Percentiles rank a stretch among this genome's conserved stretches.
Evolutionary conservation across 2,888 invertebrate genomes (phyloP).

Genomic region (Thelaira solivaga): DNA sequence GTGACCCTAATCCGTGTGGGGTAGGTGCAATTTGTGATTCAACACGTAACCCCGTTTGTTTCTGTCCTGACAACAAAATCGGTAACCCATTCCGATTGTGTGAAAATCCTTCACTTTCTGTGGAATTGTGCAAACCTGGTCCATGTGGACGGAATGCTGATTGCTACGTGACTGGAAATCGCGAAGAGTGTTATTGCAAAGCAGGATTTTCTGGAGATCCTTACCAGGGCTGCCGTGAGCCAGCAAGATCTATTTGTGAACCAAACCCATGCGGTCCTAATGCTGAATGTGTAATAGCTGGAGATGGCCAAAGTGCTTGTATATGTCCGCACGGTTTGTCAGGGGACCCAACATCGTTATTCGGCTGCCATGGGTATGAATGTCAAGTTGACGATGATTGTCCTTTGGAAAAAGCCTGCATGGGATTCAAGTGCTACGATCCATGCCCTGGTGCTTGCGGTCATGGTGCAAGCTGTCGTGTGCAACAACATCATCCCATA

Average conservation of each 20-base stretch:
- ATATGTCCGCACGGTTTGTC: slow-evolving; percentile 85
- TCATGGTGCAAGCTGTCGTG: slow-evolving; percentile 84
- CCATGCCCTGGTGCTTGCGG: slow-evolving; percentile 91
- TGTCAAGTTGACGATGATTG: slow-evolving; percentile 90
- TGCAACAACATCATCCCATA: slow-evolving; percentile 87
- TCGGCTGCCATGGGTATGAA: slow-evolving; percentile 87
- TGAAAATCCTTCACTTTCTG: slow-evolving; percentile 80
- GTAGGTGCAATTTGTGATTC: slow-evolving; percentile 88
- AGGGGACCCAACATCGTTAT: slow-evolving; percentile 85
- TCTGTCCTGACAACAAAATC: slow-evolving; percentile 88
- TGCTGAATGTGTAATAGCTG: slow-evolving; percentile 84
- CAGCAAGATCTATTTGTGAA: slow-evolving; percentile 84
- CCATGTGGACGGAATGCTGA: slow-evolving; percentile 90
- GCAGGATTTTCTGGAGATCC: slow-evolving; percentile 87
- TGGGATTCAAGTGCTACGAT: slow-evolving; percentile 87
- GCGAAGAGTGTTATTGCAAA: slow-evolving; percentile 90
- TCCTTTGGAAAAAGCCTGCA: slow-evolving; percentile 84
- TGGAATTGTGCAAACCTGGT: slow-evolving; percentile 86
- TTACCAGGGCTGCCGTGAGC: slow-evolving; percentile 85
- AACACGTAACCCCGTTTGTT: slow-evolving; percentile 87
- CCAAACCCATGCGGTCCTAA: slow-evolving; percentile 90
- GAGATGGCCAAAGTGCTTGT: slow-evolving; percentile 84
- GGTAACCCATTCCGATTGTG: slow-evolving; percentile 91
- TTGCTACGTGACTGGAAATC: slow-evolving; percentile 88
- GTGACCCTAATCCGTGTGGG: slow-evolving; percentile 90